These are phyloP conservation scores for Narcine bancroftii DNA, from an alignment of 2,113 vertebrate genomes.

Conservation along the genomic window DNA sequence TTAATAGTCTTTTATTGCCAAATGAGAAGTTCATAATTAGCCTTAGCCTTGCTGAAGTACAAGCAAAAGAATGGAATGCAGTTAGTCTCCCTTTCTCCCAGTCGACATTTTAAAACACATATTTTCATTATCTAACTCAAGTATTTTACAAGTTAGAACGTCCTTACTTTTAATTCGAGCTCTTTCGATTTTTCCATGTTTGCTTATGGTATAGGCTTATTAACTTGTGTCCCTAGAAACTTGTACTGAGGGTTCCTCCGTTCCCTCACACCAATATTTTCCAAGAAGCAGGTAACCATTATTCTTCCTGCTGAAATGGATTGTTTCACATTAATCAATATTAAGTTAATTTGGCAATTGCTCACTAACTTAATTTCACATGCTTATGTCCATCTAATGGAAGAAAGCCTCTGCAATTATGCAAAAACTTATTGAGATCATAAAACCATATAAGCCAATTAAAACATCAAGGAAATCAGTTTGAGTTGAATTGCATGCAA, in stretches of 20 bases:
- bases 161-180: not conserved
- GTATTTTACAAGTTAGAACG: not conserved
- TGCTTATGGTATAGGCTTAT: not conserved
- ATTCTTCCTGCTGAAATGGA: not conserved
- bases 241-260: not conserved
- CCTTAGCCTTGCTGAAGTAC: too few species aligned
- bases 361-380: not conserved
- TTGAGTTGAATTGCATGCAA: not conserved
- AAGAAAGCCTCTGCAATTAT: not conserved
- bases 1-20: too few species aligned
- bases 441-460: not conserved
- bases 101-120: too few species aligned
- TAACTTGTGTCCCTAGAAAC: not conserved
- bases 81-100: too few species aligned
- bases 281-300: not conserved
- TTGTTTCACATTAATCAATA: not conserved
- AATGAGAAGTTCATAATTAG: too few species aligned
- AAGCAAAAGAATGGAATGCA: too few species aligned
- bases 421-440: not conserved
- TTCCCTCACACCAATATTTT: not conserved
- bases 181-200: too few species aligned
- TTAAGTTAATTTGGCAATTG: not conserved
- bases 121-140: too few species aligned
- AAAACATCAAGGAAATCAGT: not conserved
- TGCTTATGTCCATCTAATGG: not conserved